Conservation (phyloP, 2,797 vertebrate genomes). For the Chiloscyllium punctatum region DNA sequence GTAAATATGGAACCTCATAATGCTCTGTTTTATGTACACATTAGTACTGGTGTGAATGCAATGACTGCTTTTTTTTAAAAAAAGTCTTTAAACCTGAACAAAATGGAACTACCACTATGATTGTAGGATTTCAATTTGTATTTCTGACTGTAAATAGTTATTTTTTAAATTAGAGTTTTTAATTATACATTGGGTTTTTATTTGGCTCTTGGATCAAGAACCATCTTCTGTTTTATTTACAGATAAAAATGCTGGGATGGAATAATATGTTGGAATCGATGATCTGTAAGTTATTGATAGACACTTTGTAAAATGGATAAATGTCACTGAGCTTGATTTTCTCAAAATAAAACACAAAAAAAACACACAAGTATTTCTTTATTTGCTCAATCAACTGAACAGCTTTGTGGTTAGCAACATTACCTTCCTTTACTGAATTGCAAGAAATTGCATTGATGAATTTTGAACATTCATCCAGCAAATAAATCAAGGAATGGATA, state of each 20-base stretch:
- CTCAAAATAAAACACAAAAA: slow-evolving; percentile 30
- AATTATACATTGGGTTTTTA: not conserved
- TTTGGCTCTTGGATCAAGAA: not conserved
- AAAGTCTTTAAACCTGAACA: not conserved
- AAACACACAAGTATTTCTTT: slow-evolving; percentile 24
- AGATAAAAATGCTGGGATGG: not conserved
- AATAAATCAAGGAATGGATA: not conserved
- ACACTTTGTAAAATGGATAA: slow-evolving; percentile 18
- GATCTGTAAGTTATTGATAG: not conserved
- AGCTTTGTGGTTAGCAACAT: slow-evolving; percentile 1
- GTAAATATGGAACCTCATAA: not conserved
- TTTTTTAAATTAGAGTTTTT: slow-evolving; percentile 22
- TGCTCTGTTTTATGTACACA: not conserved
- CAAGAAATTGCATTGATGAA: slow-evolving; percentile 32
- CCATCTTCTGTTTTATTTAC: not conserved
- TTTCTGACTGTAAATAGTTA: not conserved
- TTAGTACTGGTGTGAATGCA: not conserved
- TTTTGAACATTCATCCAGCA: slow-evolving; percentile 13
- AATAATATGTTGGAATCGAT: not conserved
- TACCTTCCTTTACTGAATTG: slow-evolving; percentile 26
- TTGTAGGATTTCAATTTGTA: not conserved
- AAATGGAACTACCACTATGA: not conserved
- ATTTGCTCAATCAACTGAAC: slow-evolving; percentile 4
- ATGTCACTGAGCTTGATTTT: not conserved
- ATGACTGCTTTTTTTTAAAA: not conserved